Conservation (phyloP, 64 coral and sea anemone species). For the Stichodactyla mertensii region DNA sequence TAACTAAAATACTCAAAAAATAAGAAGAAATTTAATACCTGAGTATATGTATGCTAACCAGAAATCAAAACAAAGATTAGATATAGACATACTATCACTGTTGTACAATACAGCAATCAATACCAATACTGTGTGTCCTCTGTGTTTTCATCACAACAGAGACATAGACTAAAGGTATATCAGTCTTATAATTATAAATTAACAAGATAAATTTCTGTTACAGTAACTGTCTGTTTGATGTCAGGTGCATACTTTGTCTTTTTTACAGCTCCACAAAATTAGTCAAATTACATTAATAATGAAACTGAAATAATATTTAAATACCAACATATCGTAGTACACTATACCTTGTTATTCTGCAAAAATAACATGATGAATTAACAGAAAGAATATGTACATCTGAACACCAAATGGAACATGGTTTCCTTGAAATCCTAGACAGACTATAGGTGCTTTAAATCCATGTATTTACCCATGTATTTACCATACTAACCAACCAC, state of each 20-base stretch:
- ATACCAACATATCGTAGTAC: neutral
- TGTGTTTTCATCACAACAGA: too few relatives aligned
- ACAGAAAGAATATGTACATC: neutral
- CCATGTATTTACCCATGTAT: neutral
- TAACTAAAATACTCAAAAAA: neutral
- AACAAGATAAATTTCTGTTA: too few relatives aligned
- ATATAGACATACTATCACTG: neutral
- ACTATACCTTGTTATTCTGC: neutral
- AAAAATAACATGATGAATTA: neutral
- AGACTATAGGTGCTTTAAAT: neutral
- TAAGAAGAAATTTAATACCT: neutral
- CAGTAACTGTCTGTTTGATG: too few relatives aligned
- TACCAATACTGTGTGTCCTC: too few relatives aligned
- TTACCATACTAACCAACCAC: neutral
- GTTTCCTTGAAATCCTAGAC: neutral
- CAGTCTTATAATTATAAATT: too few relatives aligned
- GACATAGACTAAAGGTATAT: too few relatives aligned
- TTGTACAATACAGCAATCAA: too few relatives aligned
- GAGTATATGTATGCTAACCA: neutral
- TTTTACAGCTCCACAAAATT: too few relatives aligned
- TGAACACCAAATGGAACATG: neutral
- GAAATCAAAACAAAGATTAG: neutral
- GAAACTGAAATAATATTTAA: neutral
- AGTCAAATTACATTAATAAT: neutral
- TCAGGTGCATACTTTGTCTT: too few relatives aligned